These are phyloP conservation scores for Hecatera dysodea DNA, from an alignment of 2,888 invertebrate genomes.

Conservation along the genomic window DNA sequence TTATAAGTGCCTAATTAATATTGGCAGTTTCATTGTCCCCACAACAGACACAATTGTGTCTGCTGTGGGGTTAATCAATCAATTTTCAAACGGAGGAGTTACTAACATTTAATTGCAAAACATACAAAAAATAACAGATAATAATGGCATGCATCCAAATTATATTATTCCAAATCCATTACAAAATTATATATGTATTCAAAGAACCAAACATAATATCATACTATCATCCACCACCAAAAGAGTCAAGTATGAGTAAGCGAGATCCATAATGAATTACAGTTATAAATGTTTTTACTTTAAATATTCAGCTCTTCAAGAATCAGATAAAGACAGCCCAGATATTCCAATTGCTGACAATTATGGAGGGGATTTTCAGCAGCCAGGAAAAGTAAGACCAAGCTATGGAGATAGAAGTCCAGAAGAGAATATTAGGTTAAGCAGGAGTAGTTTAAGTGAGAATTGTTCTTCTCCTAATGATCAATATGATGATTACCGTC, in stretches of 20 bases:
- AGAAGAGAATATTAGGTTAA: constrained; percentile 76
- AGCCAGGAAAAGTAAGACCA: constrained; percentile 67
- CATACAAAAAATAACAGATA: not conserved
- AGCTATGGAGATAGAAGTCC: constrained; percentile 75
- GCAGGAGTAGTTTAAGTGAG: constrained; percentile 85
- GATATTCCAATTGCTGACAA: constrained; percentile 71
- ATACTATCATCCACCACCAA: not conserved
- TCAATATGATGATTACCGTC: constrained; percentile 79
- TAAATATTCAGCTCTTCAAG: constrained; percentile 76
- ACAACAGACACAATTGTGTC: not conserved
- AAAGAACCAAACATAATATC: not conserved
- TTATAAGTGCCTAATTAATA: not conserved
- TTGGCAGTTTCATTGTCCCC: not conserved
- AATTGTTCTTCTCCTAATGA: constrained; percentile 87
- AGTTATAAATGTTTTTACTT: not conserved
- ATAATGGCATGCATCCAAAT: constrained; percentile 11
- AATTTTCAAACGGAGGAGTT: not conserved
- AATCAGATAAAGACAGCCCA: constrained; percentile 83
- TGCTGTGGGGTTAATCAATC: not conserved
- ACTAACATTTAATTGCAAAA: not conserved
- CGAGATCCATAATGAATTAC: not conserved
- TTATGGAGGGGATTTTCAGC: constrained; percentile 68
- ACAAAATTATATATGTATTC: not conserved
- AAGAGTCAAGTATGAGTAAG: not conserved
- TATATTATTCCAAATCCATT: constrained; percentile 4